Evolutionary conservation across 2,797 vertebrate species (phyloP).

Genomic region (Pseudotriccus pelzelni): DNA sequence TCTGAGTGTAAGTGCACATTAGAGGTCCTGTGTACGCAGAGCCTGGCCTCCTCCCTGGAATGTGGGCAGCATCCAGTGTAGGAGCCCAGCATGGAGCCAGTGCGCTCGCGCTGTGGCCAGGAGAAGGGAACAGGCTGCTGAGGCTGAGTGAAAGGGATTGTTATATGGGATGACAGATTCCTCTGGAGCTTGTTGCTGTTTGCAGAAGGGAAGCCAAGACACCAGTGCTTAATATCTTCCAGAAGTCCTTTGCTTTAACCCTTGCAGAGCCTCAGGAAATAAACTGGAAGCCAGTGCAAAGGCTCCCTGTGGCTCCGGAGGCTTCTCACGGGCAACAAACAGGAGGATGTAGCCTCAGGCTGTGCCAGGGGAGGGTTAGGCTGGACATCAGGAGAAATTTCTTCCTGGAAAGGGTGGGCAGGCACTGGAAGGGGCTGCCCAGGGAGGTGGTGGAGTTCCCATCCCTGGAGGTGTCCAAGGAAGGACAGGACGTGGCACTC

Average conservation of each 20-base stretch:
- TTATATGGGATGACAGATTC: constrained; percentile 30
- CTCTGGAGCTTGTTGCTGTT: constrained; percentile 51
- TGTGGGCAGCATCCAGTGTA: neutral
- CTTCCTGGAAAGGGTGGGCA: neutral
- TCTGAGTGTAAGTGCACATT: fast-evolving
- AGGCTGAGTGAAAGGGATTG: constrained; percentile 41
- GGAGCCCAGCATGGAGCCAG: neutral
- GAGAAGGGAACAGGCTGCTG: neutral
- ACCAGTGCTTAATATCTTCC: constrained; percentile 30
- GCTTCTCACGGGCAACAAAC: neutral
- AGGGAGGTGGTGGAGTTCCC: neutral
- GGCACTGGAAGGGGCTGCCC: neutral
- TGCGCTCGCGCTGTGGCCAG: neutral
- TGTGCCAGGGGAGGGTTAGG: neutral
- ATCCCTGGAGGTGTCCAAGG: neutral
- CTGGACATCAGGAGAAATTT: neutral
- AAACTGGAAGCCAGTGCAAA: fast-evolving
- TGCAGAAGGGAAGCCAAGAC: constrained; percentile 49
- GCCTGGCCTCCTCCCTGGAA: neutral
- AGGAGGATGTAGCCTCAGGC: neutral
- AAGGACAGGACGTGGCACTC: neutral
- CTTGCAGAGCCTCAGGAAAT: neutral
- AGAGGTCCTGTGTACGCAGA: neutral
- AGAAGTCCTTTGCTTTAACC: constrained; percentile 32
- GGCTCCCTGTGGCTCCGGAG: neutral